Base-by-base conservation (phyloP, 2,888 invertebrate genomes). In the Rhagophthalmus giganteus region DNA sequence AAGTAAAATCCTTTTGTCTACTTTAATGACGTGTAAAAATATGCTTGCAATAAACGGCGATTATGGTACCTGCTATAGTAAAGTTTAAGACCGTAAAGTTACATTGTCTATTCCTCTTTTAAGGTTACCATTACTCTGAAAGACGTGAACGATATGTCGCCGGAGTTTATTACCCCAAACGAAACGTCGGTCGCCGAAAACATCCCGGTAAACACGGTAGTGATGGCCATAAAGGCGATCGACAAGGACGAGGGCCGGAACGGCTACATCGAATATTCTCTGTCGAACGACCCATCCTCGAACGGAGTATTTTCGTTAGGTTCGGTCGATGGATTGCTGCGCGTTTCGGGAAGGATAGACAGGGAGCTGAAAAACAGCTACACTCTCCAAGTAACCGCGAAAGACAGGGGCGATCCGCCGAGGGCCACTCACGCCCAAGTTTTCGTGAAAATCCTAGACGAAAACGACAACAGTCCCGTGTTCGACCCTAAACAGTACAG, bases 141-240 rank as follows among this genome's bases (percentile, higher is more conserved):
- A 70, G 95, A 96, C 74, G 88, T 93, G 55, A 95, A 96, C 76
- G 95, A 96, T 73, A 88, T 91, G 81, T 84, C 88, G 25, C 95
- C 95, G 2, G 85, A 86, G 68, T 93, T 95, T 74, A 81, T 88
- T 57, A 87, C 90, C 2, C 81, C 87, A 12, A 88, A 89, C 68
- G 83, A 85, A 67, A 90, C 92, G 20, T 77, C 86, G 25, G 84
- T 94, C 9, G 80, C 85, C 52, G 94, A 94, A 78, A 94, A 94
- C 74, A 87, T 90, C 53, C 86, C 91, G 7, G 73, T 86, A 28
- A 93, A 93, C 70, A 90, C 92, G 1, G 88, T 94, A 27, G 86
- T 94, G 14, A 88, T 91, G 84, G 90, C 89, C 6, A 83, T 94
- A 53, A 93, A 93, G 75, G 94, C 94, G 1, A 74, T 90, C 13